Conservation (phyloP, 2,888 invertebrate genomes). For the Polietes domitor region DNA sequence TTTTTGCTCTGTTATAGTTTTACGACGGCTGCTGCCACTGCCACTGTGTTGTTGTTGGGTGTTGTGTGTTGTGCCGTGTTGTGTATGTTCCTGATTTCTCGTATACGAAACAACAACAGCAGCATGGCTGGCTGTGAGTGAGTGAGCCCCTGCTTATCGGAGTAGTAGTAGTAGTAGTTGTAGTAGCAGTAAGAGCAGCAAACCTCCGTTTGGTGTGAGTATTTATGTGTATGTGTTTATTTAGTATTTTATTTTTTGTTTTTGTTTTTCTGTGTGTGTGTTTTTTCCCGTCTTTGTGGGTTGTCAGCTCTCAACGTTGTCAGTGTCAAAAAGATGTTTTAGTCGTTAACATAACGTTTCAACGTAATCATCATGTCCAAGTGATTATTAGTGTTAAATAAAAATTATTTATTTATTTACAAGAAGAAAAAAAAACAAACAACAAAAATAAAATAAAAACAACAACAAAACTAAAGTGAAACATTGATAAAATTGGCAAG, state of each 20-base stretch:
- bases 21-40: slow-evolving; percentile 38
- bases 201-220: slow-evolving; percentile 37
- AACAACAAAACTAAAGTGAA: not conserved
- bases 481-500: not conserved
- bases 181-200: slow-evolving; percentile 26
- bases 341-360: slow-evolving; percentile 80
- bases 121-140: not conserved
- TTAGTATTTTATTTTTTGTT: slow-evolving; percentile 50
- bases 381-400: slow-evolving; percentile 51
- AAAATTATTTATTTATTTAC: slow-evolving; percentile 32
- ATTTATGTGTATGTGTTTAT: slow-evolving; percentile 39
- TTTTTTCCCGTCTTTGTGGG: slow-evolving; percentile 52
- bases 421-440: slow-evolving; percentile 29
- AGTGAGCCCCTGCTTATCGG: slow-evolving; percentile 26
- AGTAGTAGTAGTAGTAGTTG: slow-evolving; percentile 34
- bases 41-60: slow-evolving; percentile 45
- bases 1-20: slow-evolving; percentile 37
- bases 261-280: slow-evolving; percentile 25
- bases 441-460: slow-evolving; percentile 28
- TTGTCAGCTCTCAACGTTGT: slow-evolving; percentile 79
- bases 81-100: slow-evolving; percentile 38
- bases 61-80: slow-evolving; percentile 46
- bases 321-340: slow-evolving; percentile 81
- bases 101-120: slow-evolving; percentile 29
- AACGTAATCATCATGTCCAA: slow-evolving; percentile 80